Conservation (phyloP, 2,888 invertebrate genomes). For the Malachius bipustulatus region DNA sequence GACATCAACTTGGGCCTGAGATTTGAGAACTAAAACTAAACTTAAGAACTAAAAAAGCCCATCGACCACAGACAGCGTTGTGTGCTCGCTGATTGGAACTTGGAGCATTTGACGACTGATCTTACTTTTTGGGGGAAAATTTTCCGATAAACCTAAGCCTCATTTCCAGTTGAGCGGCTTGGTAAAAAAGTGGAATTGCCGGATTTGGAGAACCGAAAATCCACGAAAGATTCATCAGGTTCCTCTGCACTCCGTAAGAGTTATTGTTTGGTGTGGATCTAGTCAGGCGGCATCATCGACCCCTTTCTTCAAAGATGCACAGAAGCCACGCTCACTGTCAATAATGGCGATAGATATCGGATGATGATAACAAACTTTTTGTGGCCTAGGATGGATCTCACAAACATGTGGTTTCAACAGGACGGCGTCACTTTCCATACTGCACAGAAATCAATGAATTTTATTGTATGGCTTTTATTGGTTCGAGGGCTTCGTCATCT, state of each 20-base stretch:
- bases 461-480: background rate
- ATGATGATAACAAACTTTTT: constrained; percentile 1
- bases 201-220: background rate
- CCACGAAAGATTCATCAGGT: constrained; percentile 3
- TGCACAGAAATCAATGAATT: constrained; percentile 1
- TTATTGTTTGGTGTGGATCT: constrained; percentile 3
- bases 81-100: background rate
- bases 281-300: constrained; percentile 1
- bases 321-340: background rate
- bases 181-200: background rate
- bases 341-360: constrained; percentile 1
- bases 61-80: constrained; percentile 1
- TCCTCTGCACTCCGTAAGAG: background rate
- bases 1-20: constrained; percentile 1
- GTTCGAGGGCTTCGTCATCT: constrained; percentile 3
- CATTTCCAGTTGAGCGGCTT: constrained; percentile 3
- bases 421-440: constrained; percentile 1
- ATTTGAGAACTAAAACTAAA: background rate
- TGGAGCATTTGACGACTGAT: constrained; percentile 2
- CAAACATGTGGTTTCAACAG: constrained; percentile 3
- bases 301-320: constrained; percentile 3
- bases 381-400: constrained; percentile 3
- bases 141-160: background rate
- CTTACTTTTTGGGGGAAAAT: background rate
- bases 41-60: constrained; percentile 3